phyloP scores from a whole-genome alignment of 1,140 invertebrate species.

The Macrostomum lignano region DNA sequence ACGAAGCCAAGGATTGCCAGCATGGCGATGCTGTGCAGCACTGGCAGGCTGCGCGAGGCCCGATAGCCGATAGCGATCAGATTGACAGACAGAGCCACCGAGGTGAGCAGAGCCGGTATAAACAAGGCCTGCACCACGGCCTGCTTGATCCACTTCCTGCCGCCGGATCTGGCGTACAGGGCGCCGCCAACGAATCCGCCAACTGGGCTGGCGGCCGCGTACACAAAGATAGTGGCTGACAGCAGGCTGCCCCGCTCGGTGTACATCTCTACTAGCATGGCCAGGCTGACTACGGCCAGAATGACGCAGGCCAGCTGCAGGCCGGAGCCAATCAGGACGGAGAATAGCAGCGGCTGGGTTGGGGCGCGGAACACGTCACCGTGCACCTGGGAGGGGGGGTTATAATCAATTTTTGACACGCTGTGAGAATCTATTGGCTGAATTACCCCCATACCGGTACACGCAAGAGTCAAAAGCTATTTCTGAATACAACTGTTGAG shows the following conservation, averaged over 20 bases:
- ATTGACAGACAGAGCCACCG: slow-evolving; percentile 87
- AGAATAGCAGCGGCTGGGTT: slow-evolving; percentile 61
- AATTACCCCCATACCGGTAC: too few relatives aligned
- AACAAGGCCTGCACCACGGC: slow-evolving; percentile 81
- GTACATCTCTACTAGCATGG: slow-evolving; percentile 85
- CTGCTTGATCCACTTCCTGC: slow-evolving; percentile 77
- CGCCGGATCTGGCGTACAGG: slow-evolving; percentile 74
- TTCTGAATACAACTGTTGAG: too few relatives aligned
- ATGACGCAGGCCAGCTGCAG: slow-evolving; percentile 73
- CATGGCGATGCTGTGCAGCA: slow-evolving; percentile 61
- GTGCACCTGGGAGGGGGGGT: too few relatives aligned
- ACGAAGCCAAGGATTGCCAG: slow-evolving; percentile 65
- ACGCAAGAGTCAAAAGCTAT: too few relatives aligned
- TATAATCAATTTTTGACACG: too few relatives aligned
- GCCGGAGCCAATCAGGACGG: slow-evolving; percentile 68
- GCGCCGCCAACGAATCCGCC: slow-evolving; percentile 93
- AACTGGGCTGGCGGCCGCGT: slow-evolving; percentile 73
- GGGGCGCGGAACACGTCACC: slow-evolving; percentile 89
- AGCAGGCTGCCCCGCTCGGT: slow-evolving; percentile 82
- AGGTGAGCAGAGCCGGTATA: slow-evolving; percentile 62
- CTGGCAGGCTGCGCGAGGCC: slow-evolving; percentile 83
- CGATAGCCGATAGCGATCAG: slow-evolving; percentile 99
- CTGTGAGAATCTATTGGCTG: too few relatives aligned
- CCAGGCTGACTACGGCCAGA: slow-evolving; percentile 67
- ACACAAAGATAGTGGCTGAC: slow-evolving; percentile 87